Percentiles rank a stretch among this genome's conserved stretches.
These are phyloP conservation scores for Neoarius graeffei DNA, from an alignment of 2,113 vertebrate genomes.

Conservation along the genomic window DNA sequence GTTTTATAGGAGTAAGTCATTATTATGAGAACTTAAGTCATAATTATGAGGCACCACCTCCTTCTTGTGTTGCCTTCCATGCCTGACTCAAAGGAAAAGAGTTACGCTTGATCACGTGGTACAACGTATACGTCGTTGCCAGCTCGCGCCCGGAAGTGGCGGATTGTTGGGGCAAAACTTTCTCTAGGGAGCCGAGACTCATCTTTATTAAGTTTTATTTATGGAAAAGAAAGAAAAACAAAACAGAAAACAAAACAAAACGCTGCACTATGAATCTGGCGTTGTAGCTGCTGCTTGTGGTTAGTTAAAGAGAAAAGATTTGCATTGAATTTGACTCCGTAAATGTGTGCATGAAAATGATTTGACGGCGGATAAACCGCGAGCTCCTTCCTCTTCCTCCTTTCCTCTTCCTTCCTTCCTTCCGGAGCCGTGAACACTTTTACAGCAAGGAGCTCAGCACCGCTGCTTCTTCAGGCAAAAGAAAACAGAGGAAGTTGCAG, in stretches of 20 bases:
- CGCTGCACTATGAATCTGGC: not conserved
- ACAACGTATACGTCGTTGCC: not conserved
- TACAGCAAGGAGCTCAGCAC: not conserved
- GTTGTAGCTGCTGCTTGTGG: not conserved
- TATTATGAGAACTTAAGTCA: too few species aligned
- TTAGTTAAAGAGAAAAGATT: not conserved
- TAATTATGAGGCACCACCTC: too few species aligned
- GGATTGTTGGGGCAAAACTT: conserved; percentile 4
- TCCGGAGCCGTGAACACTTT: not conserved
- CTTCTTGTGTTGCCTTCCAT: too few species aligned
- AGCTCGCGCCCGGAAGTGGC: conserved; percentile 9
- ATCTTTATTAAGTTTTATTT: not conserved
- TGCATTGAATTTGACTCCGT: not conserved
- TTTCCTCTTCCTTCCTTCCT: not conserved
- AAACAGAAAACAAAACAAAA: not conserved
- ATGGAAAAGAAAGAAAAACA: not conserved
- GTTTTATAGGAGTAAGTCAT: too few species aligned
- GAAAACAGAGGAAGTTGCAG: not conserved
- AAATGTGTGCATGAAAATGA: not conserved
- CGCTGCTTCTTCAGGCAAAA: not conserved
- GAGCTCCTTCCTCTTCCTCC: not conserved
- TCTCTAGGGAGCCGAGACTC: not conserved
- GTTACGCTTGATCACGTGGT: conserved; percentile 1
- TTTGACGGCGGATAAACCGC: not conserved
- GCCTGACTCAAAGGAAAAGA: not conserved